Conservation (phyloP, 2,113 vertebrate genomes). For the Cochlearius cochlearius region DNA sequence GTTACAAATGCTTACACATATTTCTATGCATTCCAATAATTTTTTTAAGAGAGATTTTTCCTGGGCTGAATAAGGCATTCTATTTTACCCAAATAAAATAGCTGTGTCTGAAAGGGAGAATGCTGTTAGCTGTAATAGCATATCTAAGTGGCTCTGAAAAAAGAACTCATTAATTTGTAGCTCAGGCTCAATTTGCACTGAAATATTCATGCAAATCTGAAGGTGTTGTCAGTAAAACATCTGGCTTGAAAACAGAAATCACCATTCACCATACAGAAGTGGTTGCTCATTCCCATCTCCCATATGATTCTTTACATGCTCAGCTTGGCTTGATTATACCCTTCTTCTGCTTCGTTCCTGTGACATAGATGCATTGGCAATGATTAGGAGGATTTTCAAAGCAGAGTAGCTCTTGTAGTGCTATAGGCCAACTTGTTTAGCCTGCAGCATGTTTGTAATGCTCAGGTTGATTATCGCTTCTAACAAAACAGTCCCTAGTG, state of each 20-base stretch:
- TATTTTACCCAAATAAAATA: constrained; percentile 9
- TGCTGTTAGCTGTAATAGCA: not conserved
- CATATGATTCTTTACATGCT: constrained; percentile 23
- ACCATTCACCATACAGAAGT: not conserved
- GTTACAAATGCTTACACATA: not conserved
- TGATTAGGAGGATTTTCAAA: constrained; percentile 35
- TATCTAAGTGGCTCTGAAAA: constrained; percentile 2
- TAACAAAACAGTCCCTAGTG: constrained; percentile 34
- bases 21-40: not conserved
- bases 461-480: constrained; percentile 29
- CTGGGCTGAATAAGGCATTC: not conserved
- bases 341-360: not conserved
- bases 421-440: constrained; percentile 44
- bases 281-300: not conserved
- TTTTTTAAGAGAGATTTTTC: not conserved
- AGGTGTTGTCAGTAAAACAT: constrained; percentile 35
- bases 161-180: not conserved
- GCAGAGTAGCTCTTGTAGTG: constrained; percentile 7
- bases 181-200: not conserved
- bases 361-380: not conserved
- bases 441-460: constrained; percentile 25
- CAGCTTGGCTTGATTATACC: not conserved
- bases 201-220: constrained; percentile 49
- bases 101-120: not conserved
- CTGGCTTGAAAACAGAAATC: constrained; percentile 24